Percentiles rank a stretch among this genome's conserved stretches.
Conservation (phyloP, 2,113 vertebrate genomes). For the Prolemur simus region DNA sequence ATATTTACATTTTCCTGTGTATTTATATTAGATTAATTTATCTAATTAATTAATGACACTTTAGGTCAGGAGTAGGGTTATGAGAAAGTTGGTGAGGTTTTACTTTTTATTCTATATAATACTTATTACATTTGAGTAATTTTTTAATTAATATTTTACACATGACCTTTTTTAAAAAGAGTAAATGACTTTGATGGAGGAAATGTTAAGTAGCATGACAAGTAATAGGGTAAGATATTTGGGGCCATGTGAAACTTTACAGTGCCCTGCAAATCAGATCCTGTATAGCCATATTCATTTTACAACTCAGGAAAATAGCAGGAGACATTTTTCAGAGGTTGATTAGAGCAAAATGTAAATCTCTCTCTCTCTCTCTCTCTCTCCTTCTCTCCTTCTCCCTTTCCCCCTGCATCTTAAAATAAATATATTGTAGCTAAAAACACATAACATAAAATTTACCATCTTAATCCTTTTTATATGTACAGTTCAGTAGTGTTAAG, state of each 20-base stretch:
- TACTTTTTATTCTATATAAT: constrained; percentile 4
- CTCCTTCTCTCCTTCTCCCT: neutral
- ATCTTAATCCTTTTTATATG: neutral
- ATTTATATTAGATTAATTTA: neutral
- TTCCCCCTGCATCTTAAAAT: too few species aligned
- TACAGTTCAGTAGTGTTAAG: neutral
- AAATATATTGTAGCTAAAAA: neutral
- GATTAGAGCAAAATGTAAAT: constrained; percentile 17
- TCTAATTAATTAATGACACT: neutral
- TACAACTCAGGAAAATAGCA: neutral
- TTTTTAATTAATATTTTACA: constrained; percentile 41
- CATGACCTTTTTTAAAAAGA: neutral
- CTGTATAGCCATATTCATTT: constrained; percentile 23
- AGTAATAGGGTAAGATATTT: neutral
- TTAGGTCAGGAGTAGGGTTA: neutral
- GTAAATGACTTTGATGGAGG: neutral
- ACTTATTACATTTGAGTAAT: constrained; percentile 10
- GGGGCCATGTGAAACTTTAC: neutral
- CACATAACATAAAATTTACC: neutral
- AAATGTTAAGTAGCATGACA: neutral
- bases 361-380: neutral
- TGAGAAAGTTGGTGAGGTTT: neutral
- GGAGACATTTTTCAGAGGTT: constrained; percentile 5
- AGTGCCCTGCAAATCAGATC: neutral
- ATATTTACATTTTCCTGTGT: neutral